Evolutionary conservation across 2,113 vertebrate species (phyloP), one percentile per base, ranked within the genome.

Genomic region (Rhinogobius similis): DNA sequence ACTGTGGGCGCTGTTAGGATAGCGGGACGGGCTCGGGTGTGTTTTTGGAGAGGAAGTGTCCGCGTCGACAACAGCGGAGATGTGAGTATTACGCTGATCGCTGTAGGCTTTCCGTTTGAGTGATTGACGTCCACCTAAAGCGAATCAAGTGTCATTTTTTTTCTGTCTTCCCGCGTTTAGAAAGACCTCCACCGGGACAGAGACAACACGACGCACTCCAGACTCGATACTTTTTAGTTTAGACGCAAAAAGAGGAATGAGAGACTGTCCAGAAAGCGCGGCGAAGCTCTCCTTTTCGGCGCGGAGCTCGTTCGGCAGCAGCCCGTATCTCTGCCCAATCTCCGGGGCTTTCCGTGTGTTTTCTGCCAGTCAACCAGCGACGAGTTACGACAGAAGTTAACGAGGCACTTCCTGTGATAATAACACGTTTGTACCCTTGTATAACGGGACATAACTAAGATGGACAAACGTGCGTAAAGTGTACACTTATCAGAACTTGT

Each of bases 81-180:
- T 80, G 87, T 88, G 85, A 89, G 85, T 85, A 86, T 85, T 80
- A 63, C 36, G 58, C 64, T 64, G 67, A 68, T 90, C 88, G 89
- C 93, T 88, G 92, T 86, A 90, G 91, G 93, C 87, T 93, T 90
- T 90, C 39, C 5, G 90, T 92, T 87, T 89, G 86, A 63, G 90
- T 95, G 95, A 95, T 86, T 91, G 91, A 91, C 94, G 94, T 92
- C 92, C 91, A 72, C 67, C 5, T 66, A 75, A 76, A 46, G 91
- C 91, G 89, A 89, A 94, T 94, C 93, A 92, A 89, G 91, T 92
- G 93, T 94, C 90, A 85, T 81, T 86, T 91, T 93, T n/a, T 88
- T 92, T 61, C 91, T 92, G 91, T 76, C 50, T 48, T 92, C 90
- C 91, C 82, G 82, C 79, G 24, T 24, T 75, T 38, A 70, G 29